Percentiles rank a stretch among this genome's conserved stretches.
These are phyloP conservation scores for Callipepla squamata DNA, from an alignment of 2,113 vertebrate species.

Conservation along the genomic window DNA sequence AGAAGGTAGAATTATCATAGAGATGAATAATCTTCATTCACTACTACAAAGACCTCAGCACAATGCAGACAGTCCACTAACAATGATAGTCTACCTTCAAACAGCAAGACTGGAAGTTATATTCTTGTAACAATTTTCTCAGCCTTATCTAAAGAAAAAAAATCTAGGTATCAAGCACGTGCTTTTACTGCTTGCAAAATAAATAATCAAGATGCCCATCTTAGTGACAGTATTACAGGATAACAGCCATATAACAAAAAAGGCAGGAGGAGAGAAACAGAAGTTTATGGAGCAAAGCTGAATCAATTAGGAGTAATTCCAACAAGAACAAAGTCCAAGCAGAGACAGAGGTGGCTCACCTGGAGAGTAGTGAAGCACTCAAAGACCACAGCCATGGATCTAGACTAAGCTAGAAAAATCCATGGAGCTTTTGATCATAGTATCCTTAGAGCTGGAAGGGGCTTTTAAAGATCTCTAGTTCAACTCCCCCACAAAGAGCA, in stretches of 20 bases:
- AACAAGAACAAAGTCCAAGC: background rate
- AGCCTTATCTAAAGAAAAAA: background rate
- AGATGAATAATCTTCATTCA: background rate
- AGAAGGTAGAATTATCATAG: background rate
- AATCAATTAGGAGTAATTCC: background rate
- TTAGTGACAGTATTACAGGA: accelerated
- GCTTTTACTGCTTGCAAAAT: background rate
- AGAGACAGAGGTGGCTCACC: background rate
- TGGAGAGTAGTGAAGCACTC: background rate
- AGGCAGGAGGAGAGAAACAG: background rate
- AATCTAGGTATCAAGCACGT: background rate
- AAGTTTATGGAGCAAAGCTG: background rate
- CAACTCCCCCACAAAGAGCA: no score
- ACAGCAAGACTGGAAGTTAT: background rate
- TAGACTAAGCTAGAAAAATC: background rate
- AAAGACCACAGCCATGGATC: background rate
- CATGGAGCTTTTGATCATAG: background rate
- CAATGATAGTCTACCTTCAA: background rate
- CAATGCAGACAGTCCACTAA: background rate
- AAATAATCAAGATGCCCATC: background rate
- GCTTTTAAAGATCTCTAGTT: no score
- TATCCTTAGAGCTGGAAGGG: no score
- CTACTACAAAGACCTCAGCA: background rate
- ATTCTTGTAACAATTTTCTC: background rate
- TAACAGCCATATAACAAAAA: background rate